Base-by-base conservation (phyloP, 2,797 vertebrate species). In the Phrynocephalus vlangalii region DNA sequence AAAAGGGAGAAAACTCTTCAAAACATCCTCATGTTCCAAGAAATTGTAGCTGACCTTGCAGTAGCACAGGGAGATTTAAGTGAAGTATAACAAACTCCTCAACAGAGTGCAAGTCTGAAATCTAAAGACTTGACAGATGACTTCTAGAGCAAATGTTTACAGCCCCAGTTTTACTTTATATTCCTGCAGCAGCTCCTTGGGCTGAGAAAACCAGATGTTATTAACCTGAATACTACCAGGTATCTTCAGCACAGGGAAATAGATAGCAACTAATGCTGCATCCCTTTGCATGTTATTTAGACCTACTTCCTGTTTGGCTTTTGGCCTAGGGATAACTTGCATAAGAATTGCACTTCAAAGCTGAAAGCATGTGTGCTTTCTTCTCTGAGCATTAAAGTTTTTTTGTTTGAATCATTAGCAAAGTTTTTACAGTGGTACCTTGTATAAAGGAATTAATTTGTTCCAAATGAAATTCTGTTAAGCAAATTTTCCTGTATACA, bases 221-320 rank as follows among this genome's bases (percentile, higher is more conserved):
- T 3, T 89, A 1, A 6, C 1, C 16, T 67, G 0, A 22, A 83
- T 0, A 0, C 83, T 30, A 6, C 0, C 1, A 24, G 82, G 1
- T 38, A 26, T 63, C 26, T 44, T 82, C 66, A 18, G 24, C 66
- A 28, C 28, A 48, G 38, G 66, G 38, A 82, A 82, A 50, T 24
- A 68, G 26, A 26, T 6, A 48, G 3, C 13, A 80, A 38, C 13
- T 15, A 78, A 28, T 3, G 26, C 76, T 56, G 48, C 44, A 50
- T 77, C 50, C 24, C 44, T 77, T 24, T 77, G 75, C 15, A 50
- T 78, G 15, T 28, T 50, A 78, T 26, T 44, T 44, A 44, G 38
- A 44, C 38, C 38, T 44, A 5, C 38, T 44, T 44, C 38, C 38
- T 44, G 38, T 44, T 11, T 78, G 11, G 20, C 3, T 5, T 24